Evolutionary conservation across 2,888 invertebrate genomes (phyloP).

Genomic region (Atethmia centrago): DNA sequence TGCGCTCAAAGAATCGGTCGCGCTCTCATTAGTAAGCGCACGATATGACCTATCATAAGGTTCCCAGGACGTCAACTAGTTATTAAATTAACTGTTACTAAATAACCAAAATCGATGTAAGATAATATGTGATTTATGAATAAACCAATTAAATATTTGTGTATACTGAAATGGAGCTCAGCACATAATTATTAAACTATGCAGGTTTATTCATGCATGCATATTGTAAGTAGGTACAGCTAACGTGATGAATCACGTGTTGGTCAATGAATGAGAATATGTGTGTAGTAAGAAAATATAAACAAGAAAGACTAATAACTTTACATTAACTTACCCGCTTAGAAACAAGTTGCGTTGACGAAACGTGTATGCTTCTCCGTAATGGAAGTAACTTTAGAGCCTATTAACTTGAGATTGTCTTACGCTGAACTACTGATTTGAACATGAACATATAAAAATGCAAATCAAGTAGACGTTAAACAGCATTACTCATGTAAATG

Average conservation of each 20-base stretch:
- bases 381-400: constrained; percentile 58
- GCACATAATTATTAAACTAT: constrained; percentile 31
- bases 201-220: constrained; percentile 27
- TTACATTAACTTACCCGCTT: constrained; percentile 56
- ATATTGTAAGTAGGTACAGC: constrained; percentile 10
- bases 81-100: constrained; percentile 45
- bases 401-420: constrained; percentile 60
- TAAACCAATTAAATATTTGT: constrained; percentile 41
- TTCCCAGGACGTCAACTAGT: constrained; percentile 53
- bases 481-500: constrained; percentile 43
- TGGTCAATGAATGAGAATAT: constrained; percentile 60
- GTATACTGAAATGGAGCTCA: constrained; percentile 28
- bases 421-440: constrained; percentile 57
- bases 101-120: constrained; percentile 40
- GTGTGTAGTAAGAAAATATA: constrained; percentile 63
- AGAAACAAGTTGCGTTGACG: constrained; percentile 54
- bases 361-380: constrained; percentile 48
- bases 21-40: constrained; percentile 52
- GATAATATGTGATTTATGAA: constrained; percentile 45
- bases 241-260: constrained; percentile 61
- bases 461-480: constrained; percentile 37
- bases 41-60: constrained; percentile 56
- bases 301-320: constrained; percentile 66
- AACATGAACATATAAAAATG: constrained; percentile 38
- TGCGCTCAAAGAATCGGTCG: constrained; percentile 39